phyloP scores from a whole-genome alignment of 2,888 invertebrate genomes.

The Melanargia galathea region DNA sequence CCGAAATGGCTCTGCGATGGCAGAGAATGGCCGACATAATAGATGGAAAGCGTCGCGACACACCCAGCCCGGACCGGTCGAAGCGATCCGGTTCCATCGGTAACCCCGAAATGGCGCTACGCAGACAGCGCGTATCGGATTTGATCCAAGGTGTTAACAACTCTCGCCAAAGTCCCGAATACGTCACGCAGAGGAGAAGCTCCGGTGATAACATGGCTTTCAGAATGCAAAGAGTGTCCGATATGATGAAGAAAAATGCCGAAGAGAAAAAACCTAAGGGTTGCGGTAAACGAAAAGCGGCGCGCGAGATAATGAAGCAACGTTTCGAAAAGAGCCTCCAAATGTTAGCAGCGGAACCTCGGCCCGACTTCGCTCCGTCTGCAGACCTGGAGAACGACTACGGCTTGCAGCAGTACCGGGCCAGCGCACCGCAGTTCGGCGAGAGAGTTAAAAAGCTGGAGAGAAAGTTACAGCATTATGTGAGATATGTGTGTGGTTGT shows the following conservation, averaged over 20 bases:
- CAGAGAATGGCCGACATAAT: slow-evolving; percentile 68
- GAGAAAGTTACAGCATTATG: slow-evolving; percentile 72
- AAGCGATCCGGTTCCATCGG: slow-evolving; percentile 59
- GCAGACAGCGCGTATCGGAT: slow-evolving; percentile 63
- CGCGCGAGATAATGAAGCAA: slow-evolving; percentile 86
- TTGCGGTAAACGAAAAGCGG: slow-evolving; percentile 61
- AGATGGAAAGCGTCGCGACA: slow-evolving; percentile 60
- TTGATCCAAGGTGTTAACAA: slow-evolving; percentile 57
- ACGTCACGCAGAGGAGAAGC: slow-evolving; percentile 50
- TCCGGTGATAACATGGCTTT: slow-evolving; percentile 72
- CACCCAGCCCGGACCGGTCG: slow-evolving; percentile 58
- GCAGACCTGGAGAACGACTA: slow-evolving; percentile 89
- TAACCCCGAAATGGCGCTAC: slow-evolving; percentile 62
- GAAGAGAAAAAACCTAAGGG: slow-evolving; percentile 58
- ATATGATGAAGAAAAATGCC: slow-evolving; percentile 88
- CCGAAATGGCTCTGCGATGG: slow-evolving; percentile 61
- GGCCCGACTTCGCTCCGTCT: slow-evolving; percentile 81
- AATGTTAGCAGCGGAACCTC: slow-evolving; percentile 90
- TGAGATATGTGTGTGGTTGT: slow-evolving; percentile 63
- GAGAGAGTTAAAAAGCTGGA: slow-evolving; percentile 91
- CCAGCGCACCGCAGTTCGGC: slow-evolving; percentile 91
- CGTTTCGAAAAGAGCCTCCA: slow-evolving; percentile 93
- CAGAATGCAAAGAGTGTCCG: slow-evolving; percentile 88
- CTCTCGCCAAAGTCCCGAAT: slow-evolving; percentile 44
- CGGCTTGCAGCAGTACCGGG: slow-evolving; percentile 91